Base-by-base conservation (phyloP, 2,797 vertebrate species). In the Peromyscus attwateri region DNA sequence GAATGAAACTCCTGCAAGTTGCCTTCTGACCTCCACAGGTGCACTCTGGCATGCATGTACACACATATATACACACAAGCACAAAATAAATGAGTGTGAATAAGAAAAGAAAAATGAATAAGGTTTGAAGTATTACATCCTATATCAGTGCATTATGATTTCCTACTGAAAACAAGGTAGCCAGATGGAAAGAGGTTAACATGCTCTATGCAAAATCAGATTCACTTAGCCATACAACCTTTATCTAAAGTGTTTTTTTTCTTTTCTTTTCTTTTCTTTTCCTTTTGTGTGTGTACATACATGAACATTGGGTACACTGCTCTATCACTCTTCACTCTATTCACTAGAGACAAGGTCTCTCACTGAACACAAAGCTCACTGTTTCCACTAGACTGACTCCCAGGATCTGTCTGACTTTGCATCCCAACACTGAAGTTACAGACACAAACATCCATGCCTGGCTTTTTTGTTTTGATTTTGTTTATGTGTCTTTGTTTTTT, bases 171-270 rank as follows among this genome's bases (percentile, higher is more conserved):
- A 94, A 89, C 31, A 95, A 75, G 37, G 14, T 27, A 29, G 9
- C 37, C 60, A 77, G 17, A 94, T 55, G 52, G 21, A 91, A 87
- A 55, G 14, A 88, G 40, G 6, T 95, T 68, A 89, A 70, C 17
- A 4, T 11, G 9, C 7, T 62, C 14, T 68, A 12, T 3, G 31
- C 25, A 89, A 95, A 95, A 66, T 57, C 46, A 88, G 21, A 89
- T 83, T 70, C 27, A 75, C 21, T 64, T 55, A 70, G 46, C 60
- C 19, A 84, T 79, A 84, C 19, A 89, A 68, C 40, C 89, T 95
- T 96, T 76, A 79, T 34, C 49, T 91, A 75, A 96, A n/a, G 49
- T 55, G 49, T 23, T n/a, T 57, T 21, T 52, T 40, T 52, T 43
- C 11, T 27, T 68, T 23, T 31, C 14, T 37, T 62, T 17, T 40